A percentile compares a stretch with the other conserved stretches of the same genome.
phyloP scores from a whole-genome alignment of 2,888 invertebrate species.

The Diarsia rubi region DNA sequence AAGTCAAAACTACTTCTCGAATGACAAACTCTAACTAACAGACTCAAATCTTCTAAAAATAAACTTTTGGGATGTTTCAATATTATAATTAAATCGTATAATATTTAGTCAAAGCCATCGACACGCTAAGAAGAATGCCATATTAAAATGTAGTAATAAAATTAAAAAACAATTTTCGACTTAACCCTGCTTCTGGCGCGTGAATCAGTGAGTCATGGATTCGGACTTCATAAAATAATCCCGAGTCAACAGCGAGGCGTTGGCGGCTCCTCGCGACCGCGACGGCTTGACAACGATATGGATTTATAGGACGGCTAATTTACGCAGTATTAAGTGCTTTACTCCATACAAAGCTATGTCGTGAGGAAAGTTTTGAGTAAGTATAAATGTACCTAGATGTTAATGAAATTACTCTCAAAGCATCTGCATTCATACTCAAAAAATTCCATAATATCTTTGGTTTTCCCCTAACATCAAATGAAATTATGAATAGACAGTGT shows the following conservation, averaged over 20 bases:
- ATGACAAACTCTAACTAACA: background rate
- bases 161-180: constrained; percentile 36
- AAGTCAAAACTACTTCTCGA: constrained; percentile 7
- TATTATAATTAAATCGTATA: constrained; percentile 14
- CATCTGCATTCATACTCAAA: too few species aligned
- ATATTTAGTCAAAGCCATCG: too few species aligned
- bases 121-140: too few species aligned
- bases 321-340: constrained; percentile 53
- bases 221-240: constrained; percentile 66
- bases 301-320: constrained; percentile 73
- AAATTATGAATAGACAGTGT: too few species aligned
- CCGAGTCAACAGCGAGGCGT: constrained; percentile 48
- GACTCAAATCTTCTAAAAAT: background rate
- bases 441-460: too few species aligned
- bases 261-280: constrained; percentile 46
- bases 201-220: constrained; percentile 58
- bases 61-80: background rate
- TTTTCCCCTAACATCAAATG: too few species aligned
- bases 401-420: too few species aligned
- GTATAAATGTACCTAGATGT: too few species aligned
- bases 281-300: constrained; percentile 68
- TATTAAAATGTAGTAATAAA: constrained; percentile 8
- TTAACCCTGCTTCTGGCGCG: constrained; percentile 54
- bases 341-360: constrained; percentile 33
- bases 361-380: background rate